These are phyloP conservation scores for Neogale vison DNA, from an alignment of 2,113 vertebrate genomes.

Conservation along the genomic window DNA sequence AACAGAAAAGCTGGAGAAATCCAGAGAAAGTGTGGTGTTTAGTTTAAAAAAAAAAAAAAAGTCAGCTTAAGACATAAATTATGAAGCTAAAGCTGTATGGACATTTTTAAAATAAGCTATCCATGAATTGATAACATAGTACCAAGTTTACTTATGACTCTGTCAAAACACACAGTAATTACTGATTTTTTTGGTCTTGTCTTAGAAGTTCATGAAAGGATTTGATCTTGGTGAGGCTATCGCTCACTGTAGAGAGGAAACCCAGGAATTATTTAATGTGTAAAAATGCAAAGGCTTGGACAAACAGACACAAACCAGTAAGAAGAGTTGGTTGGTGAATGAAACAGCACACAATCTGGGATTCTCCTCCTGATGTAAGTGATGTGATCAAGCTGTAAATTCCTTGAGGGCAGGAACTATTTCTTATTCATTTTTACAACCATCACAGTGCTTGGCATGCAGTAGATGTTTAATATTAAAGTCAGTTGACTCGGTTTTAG, in stretches of 20 bases:
- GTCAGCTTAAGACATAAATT: not conserved
- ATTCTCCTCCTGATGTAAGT: not conserved
- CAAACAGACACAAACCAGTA: not conserved
- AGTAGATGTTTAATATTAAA: not conserved
- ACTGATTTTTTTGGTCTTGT: not conserved
- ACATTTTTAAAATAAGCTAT: not conserved
- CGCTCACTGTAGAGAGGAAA: not conserved
- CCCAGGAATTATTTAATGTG: not conserved
- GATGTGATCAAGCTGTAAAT: not conserved
- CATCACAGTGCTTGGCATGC: not conserved
- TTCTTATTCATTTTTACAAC: not conserved
- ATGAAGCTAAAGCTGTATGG: not conserved
- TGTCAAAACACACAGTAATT: not conserved
- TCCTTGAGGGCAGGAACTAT: not conserved
- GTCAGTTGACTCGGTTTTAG: not conserved
- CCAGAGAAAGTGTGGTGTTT: not conserved
- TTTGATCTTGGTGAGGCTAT: not conserved
- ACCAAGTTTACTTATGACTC: not conserved
- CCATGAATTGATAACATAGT: not conserved
- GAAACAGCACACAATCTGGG: not conserved
- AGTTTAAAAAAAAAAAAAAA: not conserved
- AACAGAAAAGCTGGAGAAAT: not conserved
- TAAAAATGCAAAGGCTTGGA: not conserved
- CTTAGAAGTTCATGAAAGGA: slow-evolving; percentile 11
- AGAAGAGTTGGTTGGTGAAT: not conserved